Percentiles rank a stretch among this genome's conserved stretches.
These are phyloP conservation scores for Stegophylla sp. DNA, from an alignment of 2,888 invertebrate species.

Conservation along the genomic window DNA sequence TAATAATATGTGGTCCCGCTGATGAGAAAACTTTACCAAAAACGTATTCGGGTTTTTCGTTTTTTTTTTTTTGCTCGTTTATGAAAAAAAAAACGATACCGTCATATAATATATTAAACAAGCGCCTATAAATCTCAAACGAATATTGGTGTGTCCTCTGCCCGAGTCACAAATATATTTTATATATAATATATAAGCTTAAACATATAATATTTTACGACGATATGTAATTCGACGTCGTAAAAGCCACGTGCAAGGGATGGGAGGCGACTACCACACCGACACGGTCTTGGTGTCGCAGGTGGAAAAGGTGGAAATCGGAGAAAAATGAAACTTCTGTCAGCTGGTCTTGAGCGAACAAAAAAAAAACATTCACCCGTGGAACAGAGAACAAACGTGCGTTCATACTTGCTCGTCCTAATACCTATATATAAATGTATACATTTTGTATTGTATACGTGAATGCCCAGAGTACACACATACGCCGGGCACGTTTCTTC, in stretches of 20 bases:
- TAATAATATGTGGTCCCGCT: not conserved
- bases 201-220: too few relatives aligned
- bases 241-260: too few relatives aligned
- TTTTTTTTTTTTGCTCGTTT: not conserved
- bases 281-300: not conserved
- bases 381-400: not conserved
- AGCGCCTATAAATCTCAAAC: too few relatives aligned
- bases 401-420: not conserved
- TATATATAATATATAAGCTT: too few relatives aligned
- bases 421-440: too few relatives aligned
- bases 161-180: too few relatives aligned
- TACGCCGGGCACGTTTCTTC: slow-evolving; percentile 22
- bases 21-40: slow-evolving; percentile 8
- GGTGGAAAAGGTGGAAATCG: not conserved
- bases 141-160: too few relatives aligned
- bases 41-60: not conserved
- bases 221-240: too few relatives aligned
- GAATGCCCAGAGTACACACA: not conserved
- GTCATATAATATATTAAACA: too few relatives aligned
- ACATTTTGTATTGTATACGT: too few relatives aligned
- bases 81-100: too few relatives aligned
- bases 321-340: not conserved
- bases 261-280: too few relatives aligned
- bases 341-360: not conserved
- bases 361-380: not conserved